phyloP scores from a whole-genome alignment of 2,797 vertebrate genomes.

The Acrocephalus scirpaceus region DNA sequence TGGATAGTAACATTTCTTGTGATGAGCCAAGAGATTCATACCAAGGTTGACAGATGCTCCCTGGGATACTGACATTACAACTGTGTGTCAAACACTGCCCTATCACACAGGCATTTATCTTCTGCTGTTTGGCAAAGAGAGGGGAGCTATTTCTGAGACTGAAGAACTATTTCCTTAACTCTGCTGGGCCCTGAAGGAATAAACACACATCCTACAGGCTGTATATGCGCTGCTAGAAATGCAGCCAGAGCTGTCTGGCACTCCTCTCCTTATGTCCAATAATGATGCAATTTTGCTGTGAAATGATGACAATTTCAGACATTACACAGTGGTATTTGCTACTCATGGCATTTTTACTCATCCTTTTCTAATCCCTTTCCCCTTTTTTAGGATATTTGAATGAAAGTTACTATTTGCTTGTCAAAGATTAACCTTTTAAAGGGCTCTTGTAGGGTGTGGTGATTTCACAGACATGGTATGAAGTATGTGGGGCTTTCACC shows the following conservation, averaged over 20 bases:
- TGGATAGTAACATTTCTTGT: neutral
- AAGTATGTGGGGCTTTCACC: neutral
- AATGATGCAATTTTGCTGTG: neutral
- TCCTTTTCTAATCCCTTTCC: neutral
- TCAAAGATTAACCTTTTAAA: neutral
- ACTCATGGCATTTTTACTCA: neutral
- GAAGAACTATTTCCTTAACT: neutral
- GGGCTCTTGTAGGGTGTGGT: neutral
- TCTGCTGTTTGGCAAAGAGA: neutral
- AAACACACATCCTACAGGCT: neutral
- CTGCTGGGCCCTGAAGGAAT: neutral
- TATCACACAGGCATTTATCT: neutral
- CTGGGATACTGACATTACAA: neutral
- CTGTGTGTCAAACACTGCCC: neutral
- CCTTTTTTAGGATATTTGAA: neutral
- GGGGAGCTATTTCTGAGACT: neutral
- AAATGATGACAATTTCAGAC: neutral
- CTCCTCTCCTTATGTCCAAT: neutral
- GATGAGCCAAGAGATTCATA: neutral
- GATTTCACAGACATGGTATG: neutral
- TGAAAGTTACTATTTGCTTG: neutral
- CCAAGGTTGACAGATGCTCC: neutral
- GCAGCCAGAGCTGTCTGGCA: neutral
- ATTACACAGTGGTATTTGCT: neutral
- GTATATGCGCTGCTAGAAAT: neutral